These are phyloP conservation scores for Typhlomys cinereus DNA, from an alignment of 2,113 vertebrate genomes.

Conservation along the genomic window DNA sequence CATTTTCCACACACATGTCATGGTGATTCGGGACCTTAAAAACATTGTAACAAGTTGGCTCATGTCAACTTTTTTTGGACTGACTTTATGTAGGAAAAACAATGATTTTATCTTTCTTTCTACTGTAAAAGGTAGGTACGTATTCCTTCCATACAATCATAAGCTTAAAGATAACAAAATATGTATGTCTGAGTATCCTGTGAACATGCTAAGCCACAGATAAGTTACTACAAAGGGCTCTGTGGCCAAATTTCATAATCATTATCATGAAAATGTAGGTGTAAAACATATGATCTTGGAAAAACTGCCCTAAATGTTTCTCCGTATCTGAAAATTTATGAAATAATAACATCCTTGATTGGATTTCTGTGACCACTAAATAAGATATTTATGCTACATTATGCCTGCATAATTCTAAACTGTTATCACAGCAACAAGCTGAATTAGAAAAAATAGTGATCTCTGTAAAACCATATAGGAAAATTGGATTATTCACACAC, in stretches of 20 bases:
- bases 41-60: background rate
- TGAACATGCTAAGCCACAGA: background rate
- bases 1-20: background rate
- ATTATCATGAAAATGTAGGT: background rate
- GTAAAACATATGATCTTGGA: background rate
- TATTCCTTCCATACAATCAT: background rate
- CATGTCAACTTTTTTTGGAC: background rate
- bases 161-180: background rate
- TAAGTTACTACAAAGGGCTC: background rate
- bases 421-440: background rate
- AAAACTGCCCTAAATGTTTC: background rate
- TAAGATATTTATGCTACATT: background rate
- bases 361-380: background rate
- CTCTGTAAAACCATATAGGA: too few relatives aligned
- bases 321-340: background rate
- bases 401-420: background rate
- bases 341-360: background rate
- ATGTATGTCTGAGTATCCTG: too few relatives aligned
- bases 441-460: too few relatives aligned
- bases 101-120: background rate
- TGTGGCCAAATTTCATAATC: background rate
- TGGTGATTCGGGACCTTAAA: background rate
- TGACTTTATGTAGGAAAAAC: background rate
- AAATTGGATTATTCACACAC: background rate
- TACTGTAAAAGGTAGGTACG: background rate